Base-by-base conservation (phyloP, 92 coral and sea anemone genomes). In the Zoanthus gigantus region DNA sequence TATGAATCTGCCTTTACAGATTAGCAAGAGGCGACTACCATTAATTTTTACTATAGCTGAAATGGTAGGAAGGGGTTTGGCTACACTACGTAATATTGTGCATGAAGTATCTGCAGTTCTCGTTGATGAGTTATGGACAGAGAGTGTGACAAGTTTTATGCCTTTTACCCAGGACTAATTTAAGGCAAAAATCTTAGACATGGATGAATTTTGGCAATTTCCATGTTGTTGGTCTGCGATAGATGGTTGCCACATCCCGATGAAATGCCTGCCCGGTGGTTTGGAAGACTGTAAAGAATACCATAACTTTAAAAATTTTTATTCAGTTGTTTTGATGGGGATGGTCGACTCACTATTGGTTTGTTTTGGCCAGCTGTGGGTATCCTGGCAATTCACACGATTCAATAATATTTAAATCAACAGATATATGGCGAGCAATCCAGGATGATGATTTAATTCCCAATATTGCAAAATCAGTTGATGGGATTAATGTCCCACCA, bases 331-430 rank as follows among this genome's bases (percentile, higher is more conserved):
- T 23, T 23, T 23, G 23, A 23, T 23, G 23, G 23, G 73, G 1
- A 68, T 23, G 12, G 44, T 23, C 23, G 23, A 68, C 42, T 13
- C 7, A 5, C 10, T 68, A 68, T 68, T 68, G 42, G 5, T 6
- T 23, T 9, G 32, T 68, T 29, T 68, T 68, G 37, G 30, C 30
- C 42, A 44, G 73, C 42, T 23, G 23, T 37, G 73, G 23, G 73
- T 37, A 68, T 18, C 73, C 42, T 23, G 89, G 89, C 56, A 84
- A 89, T 77, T 83, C 89, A 16, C 84, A 84, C 53, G 89, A 83
- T 84, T 23, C 91, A 45, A 88, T 88, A 28, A 89, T 89, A 71
- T 76, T 89, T 67, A 82, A 63, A 52, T 74, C 92, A 76, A 89
- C 92, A 44, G 79, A 89, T 63, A 68, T 88, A 14, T 89, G 92